Percentiles rank a stretch among this genome's conserved stretches.
These are phyloP conservation scores for Oegoconia quadripuncta DNA, from an alignment of 2,888 invertebrate species.

Conservation along the genomic window DNA sequence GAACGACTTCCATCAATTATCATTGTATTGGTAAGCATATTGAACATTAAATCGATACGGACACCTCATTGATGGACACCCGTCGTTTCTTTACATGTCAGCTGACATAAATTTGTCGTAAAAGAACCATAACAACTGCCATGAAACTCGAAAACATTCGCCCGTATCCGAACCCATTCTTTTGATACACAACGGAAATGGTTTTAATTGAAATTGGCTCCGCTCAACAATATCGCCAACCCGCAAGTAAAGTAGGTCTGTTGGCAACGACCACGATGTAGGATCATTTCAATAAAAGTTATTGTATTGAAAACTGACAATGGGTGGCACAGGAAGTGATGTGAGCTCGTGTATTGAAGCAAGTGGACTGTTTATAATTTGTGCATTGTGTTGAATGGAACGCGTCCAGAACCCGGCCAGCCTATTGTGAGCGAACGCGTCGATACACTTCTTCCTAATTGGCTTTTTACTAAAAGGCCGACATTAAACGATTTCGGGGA, in stretches of 20 bases:
- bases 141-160: conserved; percentile 43
- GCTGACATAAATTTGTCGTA: conserved; percentile 59
- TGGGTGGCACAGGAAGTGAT: conserved; percentile 72
- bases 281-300: conserved; percentile 77
- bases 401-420: conserved; percentile 49
- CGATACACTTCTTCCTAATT: conserved; percentile 58
- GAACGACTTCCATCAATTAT: conserved; percentile 43
- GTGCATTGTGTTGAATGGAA: conserved; percentile 69
- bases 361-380: conserved; percentile 79
- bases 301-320: conserved; percentile 75
- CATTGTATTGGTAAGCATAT: conserved; percentile 32
- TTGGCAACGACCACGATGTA: conserved; percentile 58
- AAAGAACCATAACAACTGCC: conserved; percentile 24
- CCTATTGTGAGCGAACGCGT: conserved; percentile 51
- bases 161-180: conserved; percentile 55
- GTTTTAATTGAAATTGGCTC: conserved; percentile 60
- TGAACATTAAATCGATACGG: conserved; percentile 36
- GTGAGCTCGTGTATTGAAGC: conserved; percentile 66
- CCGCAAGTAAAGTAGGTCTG: conserved; percentile 63
- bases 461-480: conserved; percentile 55
- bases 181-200: conserved; percentile 66
- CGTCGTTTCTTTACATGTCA: conserved; percentile 36
- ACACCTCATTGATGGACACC: no score
- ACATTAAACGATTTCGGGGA: conserved; percentile 30
- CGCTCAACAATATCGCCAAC: conserved; percentile 60